Base-by-base conservation (phyloP, 2,888 invertebrate genomes). In the Agrochola lychnidis region DNA sequence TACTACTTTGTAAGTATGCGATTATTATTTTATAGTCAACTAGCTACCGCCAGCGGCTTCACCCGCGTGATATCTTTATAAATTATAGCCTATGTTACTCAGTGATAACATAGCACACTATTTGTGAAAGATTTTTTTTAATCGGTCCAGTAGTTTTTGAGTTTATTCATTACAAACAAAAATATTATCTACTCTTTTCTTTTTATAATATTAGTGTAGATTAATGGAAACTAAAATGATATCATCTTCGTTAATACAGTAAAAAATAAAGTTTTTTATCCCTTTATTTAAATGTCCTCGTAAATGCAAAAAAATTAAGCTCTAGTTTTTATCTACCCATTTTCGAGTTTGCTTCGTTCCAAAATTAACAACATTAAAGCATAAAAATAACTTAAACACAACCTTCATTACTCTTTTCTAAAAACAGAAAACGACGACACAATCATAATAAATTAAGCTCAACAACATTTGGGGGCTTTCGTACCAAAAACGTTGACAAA, bases 361-460 rank as follows among this genome's bases (percentile, higher is more conserved):
- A 82, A 76, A 82, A 67, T 67, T 48, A 56, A 75, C 53, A 40
- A 22, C 30, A 30, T 12, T 63, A 70, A 73, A 73, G 6, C 42
- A 59, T 48, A 53, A 81, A 75, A 73, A 81, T 62, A 70, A 30
- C 74, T 57, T 69, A 62, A 80, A 64, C 25, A 71, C 16, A 57
- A 68, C 70, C 66, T 36, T 68, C 73, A 73, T 68, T 70, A 56
- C 42, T 73, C 67, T 73, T 73, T 68, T 81, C 56, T 76, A 62
- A 67, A 80, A 61, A 71, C 67, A 61, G 40, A 75, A 67, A 53
- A 48, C 53, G 61, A 62, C 72, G 61, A 80, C 70, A 74, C 61
- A 82, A 86, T 87, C 70, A 80, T 36, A 76, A 86, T 78, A 81
- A 86, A 83, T 86, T 79, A 86, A 61, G 6, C 42, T 68, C 71